Evolutionary conservation across 2,113 vertebrate species (phyloP).

Genomic region (Chloroceryle aenea): DNA sequence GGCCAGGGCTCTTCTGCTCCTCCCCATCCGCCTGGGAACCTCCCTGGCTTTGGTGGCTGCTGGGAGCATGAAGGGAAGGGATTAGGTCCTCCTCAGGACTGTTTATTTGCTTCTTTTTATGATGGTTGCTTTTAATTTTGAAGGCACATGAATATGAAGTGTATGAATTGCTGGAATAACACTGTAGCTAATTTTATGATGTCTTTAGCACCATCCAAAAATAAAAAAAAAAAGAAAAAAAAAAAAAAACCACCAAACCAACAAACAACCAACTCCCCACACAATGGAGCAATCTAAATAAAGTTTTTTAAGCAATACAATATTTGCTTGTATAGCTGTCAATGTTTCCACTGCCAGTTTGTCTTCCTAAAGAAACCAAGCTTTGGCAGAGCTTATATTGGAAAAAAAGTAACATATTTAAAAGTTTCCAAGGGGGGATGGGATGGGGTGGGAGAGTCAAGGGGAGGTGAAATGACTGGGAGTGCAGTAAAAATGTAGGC

Average conservation of each 20-base stretch:
- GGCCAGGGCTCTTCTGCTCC: fast-evolving
- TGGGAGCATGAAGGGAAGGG: neutral
- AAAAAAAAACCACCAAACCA: neutral
- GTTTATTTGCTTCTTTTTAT: slow-evolving; percentile 15
- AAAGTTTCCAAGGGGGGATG: neutral
- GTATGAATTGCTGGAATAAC: neutral
- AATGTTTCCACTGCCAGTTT: neutral
- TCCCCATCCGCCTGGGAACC: neutral
- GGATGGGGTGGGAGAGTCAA: neutral
- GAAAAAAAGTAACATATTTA: neutral
- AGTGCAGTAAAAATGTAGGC: neutral
- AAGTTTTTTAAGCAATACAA: slow-evolving; percentile 8
- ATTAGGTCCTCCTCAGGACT: neutral
- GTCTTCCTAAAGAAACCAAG: neutral
- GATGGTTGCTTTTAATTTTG: neutral
- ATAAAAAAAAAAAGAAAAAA: neutral
- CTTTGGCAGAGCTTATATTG: neutral
- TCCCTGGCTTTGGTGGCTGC: neutral
- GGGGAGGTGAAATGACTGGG: neutral
- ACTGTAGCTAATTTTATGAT: neutral
- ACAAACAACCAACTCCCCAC: neutral
- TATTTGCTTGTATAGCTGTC: slow-evolving; percentile 1
- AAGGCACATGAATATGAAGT: neutral
- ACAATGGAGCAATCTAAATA: neutral
- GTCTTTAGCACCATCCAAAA: neutral